A percentile compares a stretch with the other conserved stretches of the same genome.
Evolutionary conservation across 2,888 invertebrate genomes (phyloP).

Genomic region (Eledona agricola): DNA sequence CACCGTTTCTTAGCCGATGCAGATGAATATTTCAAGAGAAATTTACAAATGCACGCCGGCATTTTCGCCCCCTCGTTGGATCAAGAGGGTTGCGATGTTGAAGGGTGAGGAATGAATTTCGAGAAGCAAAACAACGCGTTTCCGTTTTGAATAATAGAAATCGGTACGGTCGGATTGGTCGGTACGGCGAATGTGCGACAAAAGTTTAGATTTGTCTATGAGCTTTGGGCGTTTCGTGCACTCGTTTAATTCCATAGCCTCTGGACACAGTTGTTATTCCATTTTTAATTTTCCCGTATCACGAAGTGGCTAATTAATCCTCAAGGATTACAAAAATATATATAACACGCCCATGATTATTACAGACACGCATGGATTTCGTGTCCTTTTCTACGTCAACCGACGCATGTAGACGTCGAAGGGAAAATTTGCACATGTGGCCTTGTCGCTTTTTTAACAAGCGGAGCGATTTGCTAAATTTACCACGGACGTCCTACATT

Average conservation of each 20-base stretch:
- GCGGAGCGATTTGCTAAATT: conserved; percentile 26
- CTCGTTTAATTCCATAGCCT: conserved; percentile 32
- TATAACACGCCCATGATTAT: conserved; percentile 35
- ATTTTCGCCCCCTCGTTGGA: too few species aligned
- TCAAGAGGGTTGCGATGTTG: too few species aligned
- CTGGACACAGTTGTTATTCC: conserved; percentile 37
- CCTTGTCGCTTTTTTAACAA: conserved; percentile 25
- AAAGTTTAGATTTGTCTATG: conserved; percentile 31
- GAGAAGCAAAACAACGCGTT: too few species aligned
- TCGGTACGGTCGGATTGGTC: too few species aligned
- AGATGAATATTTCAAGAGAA: too few species aligned
- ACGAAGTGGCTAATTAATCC: conserved; percentile 39
- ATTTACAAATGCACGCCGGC: too few species aligned
- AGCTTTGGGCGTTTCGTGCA: conserved; percentile 37
- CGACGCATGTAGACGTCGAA: conserved; percentile 3
- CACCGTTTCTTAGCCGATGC: too few species aligned
- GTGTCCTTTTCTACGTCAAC: conserved; percentile 18
- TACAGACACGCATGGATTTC: conserved; percentile 30
- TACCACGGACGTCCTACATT: conserved; percentile 9
- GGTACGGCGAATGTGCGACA: too few species aligned
- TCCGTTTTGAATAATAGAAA: too few species aligned
- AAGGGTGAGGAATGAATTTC: too few species aligned
- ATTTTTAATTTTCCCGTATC: conserved; percentile 38
- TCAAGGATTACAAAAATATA: conserved; percentile 39
- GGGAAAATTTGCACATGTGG: conserved; percentile 23